These are phyloP conservation scores for Epinephelus awoara DNA, from an alignment of 2,797 vertebrate species.

Conservation along the genomic window DNA sequence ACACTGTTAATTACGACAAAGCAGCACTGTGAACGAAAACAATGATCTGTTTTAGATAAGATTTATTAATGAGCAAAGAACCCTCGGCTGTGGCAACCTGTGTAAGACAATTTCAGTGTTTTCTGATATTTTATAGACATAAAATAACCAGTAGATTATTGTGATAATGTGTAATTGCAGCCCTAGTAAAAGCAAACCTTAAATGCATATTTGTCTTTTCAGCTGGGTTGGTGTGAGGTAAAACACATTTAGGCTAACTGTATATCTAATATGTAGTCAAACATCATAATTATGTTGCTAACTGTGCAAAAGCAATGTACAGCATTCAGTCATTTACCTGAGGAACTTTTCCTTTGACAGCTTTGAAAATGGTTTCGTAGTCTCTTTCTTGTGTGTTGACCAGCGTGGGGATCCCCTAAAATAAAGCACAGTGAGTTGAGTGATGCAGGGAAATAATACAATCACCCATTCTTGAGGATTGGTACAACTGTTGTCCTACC, in stretches of 20 bases:
- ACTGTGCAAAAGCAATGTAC: not conserved
- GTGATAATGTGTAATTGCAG: too few relatives aligned
- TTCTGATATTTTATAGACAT: not conserved
- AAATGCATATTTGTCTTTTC: not conserved
- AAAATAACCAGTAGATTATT: not conserved
- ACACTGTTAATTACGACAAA: not conserved
- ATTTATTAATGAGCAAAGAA: not conserved
- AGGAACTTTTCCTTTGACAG: constrained; percentile 84
- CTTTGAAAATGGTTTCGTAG: constrained; percentile 87
- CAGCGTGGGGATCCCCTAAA: constrained; percentile 91
- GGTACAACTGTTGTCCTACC: too few relatives aligned
- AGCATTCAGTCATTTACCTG: constrained; percentile 84
- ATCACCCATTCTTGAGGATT: too few relatives aligned
- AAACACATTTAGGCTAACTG: not conserved
- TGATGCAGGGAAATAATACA: not conserved
- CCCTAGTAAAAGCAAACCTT: not conserved
- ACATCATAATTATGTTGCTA: not conserved
- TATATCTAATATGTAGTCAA: not conserved
- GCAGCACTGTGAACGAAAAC: not conserved
- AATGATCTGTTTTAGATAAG: not conserved
- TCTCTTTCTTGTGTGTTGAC: constrained; percentile 88
- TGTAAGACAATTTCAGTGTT: not conserved
- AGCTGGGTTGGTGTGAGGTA: not conserved
- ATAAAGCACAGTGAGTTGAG: constrained; percentile 21
- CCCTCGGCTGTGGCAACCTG: not conserved